A percentile compares a stretch with the other conserved stretches of the same genome.
These are phyloP conservation scores for Seriola aureovittata DNA, from an alignment of 2,113 vertebrate genomes.

Conservation along the genomic window DNA sequence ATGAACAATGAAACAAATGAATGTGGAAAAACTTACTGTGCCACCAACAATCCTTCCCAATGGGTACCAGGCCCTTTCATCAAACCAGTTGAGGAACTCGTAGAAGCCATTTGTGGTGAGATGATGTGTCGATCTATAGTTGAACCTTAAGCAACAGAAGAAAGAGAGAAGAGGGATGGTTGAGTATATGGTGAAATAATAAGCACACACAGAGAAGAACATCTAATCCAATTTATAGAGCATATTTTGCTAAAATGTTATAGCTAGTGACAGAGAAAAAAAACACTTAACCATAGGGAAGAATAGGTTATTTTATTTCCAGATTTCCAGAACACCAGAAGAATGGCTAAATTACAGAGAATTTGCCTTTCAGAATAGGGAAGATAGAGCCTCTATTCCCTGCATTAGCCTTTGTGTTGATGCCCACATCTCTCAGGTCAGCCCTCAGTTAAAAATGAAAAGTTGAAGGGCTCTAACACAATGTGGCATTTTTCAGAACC, in stretches of 20 bases:
- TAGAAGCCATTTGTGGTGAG: slow-evolving; percentile 99
- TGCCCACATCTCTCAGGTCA: slow-evolving; percentile 62
- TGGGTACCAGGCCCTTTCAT: slow-evolving; percentile 99
- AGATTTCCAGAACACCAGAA: slow-evolving; percentile 41
- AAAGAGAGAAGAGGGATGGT: slow-evolving; percentile 1
- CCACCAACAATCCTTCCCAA: slow-evolving; percentile 98
- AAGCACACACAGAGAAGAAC: slow-evolving; percentile 9
- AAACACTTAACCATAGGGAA: slow-evolving; percentile 13
- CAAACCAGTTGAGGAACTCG: slow-evolving; percentile 99
- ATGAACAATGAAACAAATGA: background rate
- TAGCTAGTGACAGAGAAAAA: slow-evolving; percentile 5
- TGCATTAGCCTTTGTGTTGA: slow-evolving; percentile 44
- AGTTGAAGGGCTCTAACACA: slow-evolving; percentile 32
- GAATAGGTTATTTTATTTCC: slow-evolving; percentile 44
- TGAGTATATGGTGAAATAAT: slow-evolving; percentile 21
- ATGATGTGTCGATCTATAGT: slow-evolving; percentile 99
- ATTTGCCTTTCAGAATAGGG: slow-evolving; percentile 26
- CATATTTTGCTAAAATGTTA: slow-evolving; percentile 18
- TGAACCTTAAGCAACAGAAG: slow-evolving; percentile 89
- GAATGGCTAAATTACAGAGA: slow-evolving; percentile 25
- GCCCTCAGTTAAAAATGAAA: slow-evolving; percentile 10
- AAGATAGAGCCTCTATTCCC: slow-evolving; percentile 40
- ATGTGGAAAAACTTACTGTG: slow-evolving; percentile 89
- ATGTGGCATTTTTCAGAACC: slow-evolving; percentile 41
- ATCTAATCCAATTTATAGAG: slow-evolving; percentile 28